Base-by-base conservation (phyloP, 2,888 invertebrate species). In the Desoria tigrina region DNA sequence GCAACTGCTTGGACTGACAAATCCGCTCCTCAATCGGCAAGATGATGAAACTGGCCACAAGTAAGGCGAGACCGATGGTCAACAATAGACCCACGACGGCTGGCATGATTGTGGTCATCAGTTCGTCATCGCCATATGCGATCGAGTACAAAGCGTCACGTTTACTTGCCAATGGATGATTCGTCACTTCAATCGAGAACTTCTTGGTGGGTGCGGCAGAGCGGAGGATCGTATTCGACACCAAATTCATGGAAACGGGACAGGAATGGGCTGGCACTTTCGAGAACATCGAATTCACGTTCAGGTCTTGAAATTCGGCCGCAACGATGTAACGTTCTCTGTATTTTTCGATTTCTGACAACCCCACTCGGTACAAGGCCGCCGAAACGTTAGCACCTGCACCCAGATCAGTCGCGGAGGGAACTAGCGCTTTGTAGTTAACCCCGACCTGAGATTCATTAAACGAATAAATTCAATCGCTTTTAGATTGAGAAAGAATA, bases 231-330 rank as follows among this genome's bases (percentile, higher is more conserved):
- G 78, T 71, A 24, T 77, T 77, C 26, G 78, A 78, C 0, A 78
- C 54, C 21, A 77, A 58, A 9, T 78, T 76, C 53, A 82, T 66
- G 3, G 81, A 71, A 4, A 81, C 78, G 0, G 80, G 79, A 6
- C 80, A 79, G 2, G 79, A 77, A 72, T 83, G 83, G 69, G 76
- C 81, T 1, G 82, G 81, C 23, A 65, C 37, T 1, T 66, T 42
- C 21, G 58, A 63, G 59, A 37, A 65, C 55, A 69, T 28, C 4
- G 66, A 66, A 1, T 61, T 71, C 7, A 66, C 23, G 7, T 26
- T 21, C 9, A 7, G 1, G n/a, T 39, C 32, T 2, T 32, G 16
- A 18, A 61, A 53, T 21, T 61, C 57, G 2, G 58, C 61, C 14
- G 50, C 68, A 1, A 68, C 62, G 16, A 68, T 42, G 55, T 65